Evolutionary conservation across 1,140 invertebrate genomes (phyloP).

Genomic region (Delia radicum): DNA sequence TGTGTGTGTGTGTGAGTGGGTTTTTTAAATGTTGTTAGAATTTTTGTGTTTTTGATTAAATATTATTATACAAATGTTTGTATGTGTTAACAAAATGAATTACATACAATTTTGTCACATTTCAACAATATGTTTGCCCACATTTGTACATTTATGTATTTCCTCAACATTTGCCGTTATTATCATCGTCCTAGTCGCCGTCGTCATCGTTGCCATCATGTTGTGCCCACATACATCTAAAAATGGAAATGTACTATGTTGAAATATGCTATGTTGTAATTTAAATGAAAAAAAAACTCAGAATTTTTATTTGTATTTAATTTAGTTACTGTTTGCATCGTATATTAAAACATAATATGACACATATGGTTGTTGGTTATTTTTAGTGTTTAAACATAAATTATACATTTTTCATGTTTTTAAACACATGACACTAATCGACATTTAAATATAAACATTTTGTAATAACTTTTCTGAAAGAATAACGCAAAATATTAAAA

Average conservation of each 20-base stretch:
- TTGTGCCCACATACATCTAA: no score
- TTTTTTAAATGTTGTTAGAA: neutral
- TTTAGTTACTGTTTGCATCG: no score
- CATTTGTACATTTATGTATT: neutral
- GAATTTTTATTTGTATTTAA: no score
- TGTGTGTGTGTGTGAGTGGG: neutral
- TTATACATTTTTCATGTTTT: neutral
- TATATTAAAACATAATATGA: no score
- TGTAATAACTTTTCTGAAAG: no score
- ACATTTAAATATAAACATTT: no score
- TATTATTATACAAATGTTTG: neutral
- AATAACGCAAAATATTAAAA: no score
- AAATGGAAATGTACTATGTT: no score
- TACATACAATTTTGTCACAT: constrained; percentile 16
- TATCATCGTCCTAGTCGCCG: neutral
- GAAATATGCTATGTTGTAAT: no score
- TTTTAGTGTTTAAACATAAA: constrained; percentile 6
- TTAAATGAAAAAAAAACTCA: no score
- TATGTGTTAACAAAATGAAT: constrained; percentile 3
- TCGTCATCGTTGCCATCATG: neutral
- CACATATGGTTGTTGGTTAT: neutral
- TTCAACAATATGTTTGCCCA: constrained; percentile 10
- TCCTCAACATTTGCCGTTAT: neutral
- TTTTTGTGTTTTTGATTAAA: neutral
- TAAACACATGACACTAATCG: no score